These are phyloP conservation scores for Micrasema minimum DNA, from an alignment of 1,140 invertebrate species.

Conservation along the genomic window DNA sequence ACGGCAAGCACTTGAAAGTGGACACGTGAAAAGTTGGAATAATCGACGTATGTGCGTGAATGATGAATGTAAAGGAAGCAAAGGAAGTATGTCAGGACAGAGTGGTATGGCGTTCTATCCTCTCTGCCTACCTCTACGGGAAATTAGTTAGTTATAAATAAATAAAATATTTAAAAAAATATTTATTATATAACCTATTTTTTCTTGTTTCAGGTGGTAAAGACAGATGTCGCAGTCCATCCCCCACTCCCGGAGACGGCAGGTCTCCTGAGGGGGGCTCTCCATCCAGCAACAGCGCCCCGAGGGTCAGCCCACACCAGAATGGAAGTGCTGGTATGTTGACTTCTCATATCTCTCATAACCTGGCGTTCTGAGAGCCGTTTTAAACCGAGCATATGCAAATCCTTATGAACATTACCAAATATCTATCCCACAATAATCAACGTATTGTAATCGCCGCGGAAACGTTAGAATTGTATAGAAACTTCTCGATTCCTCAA, in stretches of 20 bases:
- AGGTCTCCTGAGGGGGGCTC: slow-evolving; percentile 44
- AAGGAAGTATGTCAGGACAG: too few species aligned
- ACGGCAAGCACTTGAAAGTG: too few species aligned
- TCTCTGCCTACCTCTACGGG: neutral
- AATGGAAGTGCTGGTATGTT: slow-evolving; percentile 49
- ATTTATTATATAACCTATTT: neutral
- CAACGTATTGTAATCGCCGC: too few species aligned
- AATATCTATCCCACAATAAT: too few species aligned
- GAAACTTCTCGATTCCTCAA: too few species aligned
- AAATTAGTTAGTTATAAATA: neutral
- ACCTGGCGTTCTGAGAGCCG: too few species aligned
- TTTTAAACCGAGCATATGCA: too few species aligned
- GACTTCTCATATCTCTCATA: neutral
- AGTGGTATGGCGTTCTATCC: neutral
- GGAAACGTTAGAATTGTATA: too few species aligned
- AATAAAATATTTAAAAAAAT: neutral
- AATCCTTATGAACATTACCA: too few species aligned
- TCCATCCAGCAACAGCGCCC: slow-evolving; percentile 46
- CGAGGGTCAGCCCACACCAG: slow-evolving; percentile 48
- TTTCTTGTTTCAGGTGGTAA: slow-evolving; percentile 46
- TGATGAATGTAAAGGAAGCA: too few species aligned
- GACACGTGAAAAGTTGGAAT: too few species aligned
- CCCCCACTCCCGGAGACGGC: slow-evolving; percentile 19
- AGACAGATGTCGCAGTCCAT: slow-evolving; percentile 48
- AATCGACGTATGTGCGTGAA: too few species aligned